These are phyloP conservation scores for Sebastes glaucus DNA, from an alignment of 2,797 vertebrate species.

Conservation along the genomic window DNA sequence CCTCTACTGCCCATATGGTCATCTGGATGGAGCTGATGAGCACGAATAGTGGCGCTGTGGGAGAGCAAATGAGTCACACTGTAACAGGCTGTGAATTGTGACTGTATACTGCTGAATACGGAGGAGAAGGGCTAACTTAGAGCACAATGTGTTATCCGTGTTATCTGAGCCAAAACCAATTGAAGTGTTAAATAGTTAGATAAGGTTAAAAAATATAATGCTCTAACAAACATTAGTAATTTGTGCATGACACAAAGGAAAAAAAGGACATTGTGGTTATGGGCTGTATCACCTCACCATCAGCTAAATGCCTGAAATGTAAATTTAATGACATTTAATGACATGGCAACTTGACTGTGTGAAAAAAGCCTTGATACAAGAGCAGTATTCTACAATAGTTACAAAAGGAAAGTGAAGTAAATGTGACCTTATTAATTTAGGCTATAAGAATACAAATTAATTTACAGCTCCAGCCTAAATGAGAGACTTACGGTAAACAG, in stretches of 20 bases:
- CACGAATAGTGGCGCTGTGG: slow-evolving; percentile 70
- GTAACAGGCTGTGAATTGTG: slow-evolving; percentile 10
- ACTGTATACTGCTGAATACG: not conserved
- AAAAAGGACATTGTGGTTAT: not conserved
- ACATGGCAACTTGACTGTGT: not conserved
- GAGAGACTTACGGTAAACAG: slow-evolving; percentile 75
- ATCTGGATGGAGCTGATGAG: slow-evolving; percentile 81
- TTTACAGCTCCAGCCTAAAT: slow-evolving; percentile 71
- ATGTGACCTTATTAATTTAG: not conserved
- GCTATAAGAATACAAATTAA: not conserved
- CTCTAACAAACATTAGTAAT: not conserved
- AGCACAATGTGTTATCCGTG: slow-evolving; percentile 58
- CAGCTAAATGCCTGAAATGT: not conserved
- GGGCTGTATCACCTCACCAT: not conserved
- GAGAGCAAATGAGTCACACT: slow-evolving; percentile 24
- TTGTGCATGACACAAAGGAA: not conserved
- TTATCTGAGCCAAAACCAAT: not conserved
- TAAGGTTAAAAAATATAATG: not conserved
- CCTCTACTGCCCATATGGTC: slow-evolving; percentile 83
- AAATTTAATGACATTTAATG: not conserved
- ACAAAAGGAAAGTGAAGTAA: not conserved
- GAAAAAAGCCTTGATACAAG: not conserved
- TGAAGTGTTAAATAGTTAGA: not conserved
- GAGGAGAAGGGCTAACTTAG: slow-evolving; percentile 55
- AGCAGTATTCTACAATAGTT: not conserved